Evolutionary conservation across 2,888 invertebrate species (phyloP).

Genomic region (Hirtodrosophila alboralis): DNA sequence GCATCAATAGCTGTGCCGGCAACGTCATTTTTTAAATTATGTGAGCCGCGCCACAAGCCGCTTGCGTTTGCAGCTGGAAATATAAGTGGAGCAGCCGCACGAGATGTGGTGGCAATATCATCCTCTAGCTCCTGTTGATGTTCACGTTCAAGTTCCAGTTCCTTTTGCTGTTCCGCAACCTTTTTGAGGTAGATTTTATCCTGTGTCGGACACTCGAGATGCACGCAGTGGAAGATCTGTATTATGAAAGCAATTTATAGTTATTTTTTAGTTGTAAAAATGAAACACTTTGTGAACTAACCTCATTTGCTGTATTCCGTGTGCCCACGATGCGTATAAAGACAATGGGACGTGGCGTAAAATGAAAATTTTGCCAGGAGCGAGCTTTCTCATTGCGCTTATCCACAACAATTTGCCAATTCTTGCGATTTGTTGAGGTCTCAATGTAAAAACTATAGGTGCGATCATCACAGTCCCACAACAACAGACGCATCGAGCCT

Average conservation of each 20-base stretch:
- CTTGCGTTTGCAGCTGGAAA: slow-evolving; percentile 8
- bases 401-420: slow-evolving; percentile 96
- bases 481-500: slow-evolving; percentile 93
- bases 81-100: slow-evolving; percentile 22
- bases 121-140: slow-evolving; percentile 13
- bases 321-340: slow-evolving; percentile 98
- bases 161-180: slow-evolving; percentile 51
- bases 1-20: not conserved
- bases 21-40: slow-evolving; percentile 3
- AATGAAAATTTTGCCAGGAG: slow-evolving; percentile 97
- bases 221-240: slow-evolving; percentile 98
- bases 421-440: slow-evolving; percentile 95
- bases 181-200: slow-evolving; percentile 74
- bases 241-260: slow-evolving; percentile 1
- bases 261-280: too few relatives aligned
- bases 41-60: slow-evolving; percentile 20
- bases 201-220: slow-evolving; percentile 97
- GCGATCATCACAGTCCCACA: slow-evolving; percentile 99
- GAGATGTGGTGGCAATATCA: slow-evolving; percentile 51
- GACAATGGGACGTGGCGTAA: slow-evolving; percentile 93
- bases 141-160: slow-evolving; percentile 4
- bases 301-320: slow-evolving; percentile 98
- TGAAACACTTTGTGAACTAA: slow-evolving; percentile 75
- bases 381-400: slow-evolving; percentile 92
- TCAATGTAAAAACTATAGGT: slow-evolving; percentile 98